These are phyloP conservation scores for Nannobrachium achirus DNA, from an alignment of 2,113 vertebrate species.

Conservation along the genomic window DNA sequence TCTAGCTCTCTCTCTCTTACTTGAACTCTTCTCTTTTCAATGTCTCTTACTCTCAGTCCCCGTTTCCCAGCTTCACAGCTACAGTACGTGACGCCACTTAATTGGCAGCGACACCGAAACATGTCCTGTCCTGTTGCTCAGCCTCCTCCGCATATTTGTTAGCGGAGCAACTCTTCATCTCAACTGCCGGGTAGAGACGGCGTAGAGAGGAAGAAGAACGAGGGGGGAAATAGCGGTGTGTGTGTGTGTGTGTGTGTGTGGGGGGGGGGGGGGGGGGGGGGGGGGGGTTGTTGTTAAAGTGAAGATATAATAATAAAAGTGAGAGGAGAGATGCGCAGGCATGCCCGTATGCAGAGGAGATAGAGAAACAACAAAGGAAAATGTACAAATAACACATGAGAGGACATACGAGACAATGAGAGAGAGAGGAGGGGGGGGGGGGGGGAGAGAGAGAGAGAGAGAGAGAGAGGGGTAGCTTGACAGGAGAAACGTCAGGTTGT, in stretches of 20 bases:
- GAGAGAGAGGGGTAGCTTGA: constrained; percentile 1
- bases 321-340: too few relatives aligned
- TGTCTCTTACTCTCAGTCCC: constrained; percentile 31
- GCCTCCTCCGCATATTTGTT: constrained; percentile 68
- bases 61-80: constrained; percentile 39
- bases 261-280: not conserved
- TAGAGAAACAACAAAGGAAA: too few relatives aligned
- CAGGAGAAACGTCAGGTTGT: constrained; percentile 39
- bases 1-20: constrained; percentile 36
- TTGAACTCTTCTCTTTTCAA: constrained; percentile 24
- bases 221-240: not conserved
- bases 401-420: too few relatives aligned
- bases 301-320: too few relatives aligned
- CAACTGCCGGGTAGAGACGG: constrained; percentile 40
- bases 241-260: too few relatives aligned
- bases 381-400: too few relatives aligned
- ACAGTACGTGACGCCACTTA: constrained; percentile 65
- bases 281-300: too few relatives aligned
- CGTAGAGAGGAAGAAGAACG: constrained; percentile 29
- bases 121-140: constrained; percentile 68
- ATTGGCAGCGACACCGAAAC: constrained; percentile 72
- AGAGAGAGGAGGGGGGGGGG: too few relatives aligned
- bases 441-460: not conserved
- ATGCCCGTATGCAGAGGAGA: too few relatives aligned
- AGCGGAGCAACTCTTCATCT: constrained; percentile 66